A percentile compares a stretch with the other conserved stretches of the same genome.
Evolutionary conservation across 2,888 invertebrate species (phyloP).

Genomic region (Epinotia demarniana): DNA sequence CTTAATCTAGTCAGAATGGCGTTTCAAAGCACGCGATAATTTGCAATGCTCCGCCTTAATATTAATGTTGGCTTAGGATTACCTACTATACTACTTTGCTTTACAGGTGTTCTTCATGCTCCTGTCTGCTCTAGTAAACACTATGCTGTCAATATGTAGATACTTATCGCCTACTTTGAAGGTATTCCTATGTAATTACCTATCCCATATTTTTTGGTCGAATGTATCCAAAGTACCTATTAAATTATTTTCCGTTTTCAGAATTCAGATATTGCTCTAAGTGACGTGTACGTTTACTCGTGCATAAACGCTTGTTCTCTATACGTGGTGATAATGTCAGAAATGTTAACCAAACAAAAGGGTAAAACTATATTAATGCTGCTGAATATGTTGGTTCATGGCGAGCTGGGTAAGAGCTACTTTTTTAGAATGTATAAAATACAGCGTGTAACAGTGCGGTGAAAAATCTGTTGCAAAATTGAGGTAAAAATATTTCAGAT

Average conservation of each 20-base stretch:
- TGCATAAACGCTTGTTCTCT: conserved; percentile 61
- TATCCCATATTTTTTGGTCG: not conserved
- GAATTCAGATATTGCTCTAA: conserved; percentile 45
- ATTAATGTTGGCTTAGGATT: conserved; percentile 2
- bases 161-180: conserved; percentile 64
- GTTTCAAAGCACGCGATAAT: too few species aligned
- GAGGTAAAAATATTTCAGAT: too few species aligned
- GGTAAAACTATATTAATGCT: conserved; percentile 57
- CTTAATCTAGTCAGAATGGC: too few species aligned
- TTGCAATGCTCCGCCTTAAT: too few species aligned
- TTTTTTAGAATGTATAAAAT: not conserved
- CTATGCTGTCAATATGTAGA: conserved; percentile 64
- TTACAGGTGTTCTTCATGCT: conserved; percentile 68
- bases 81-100: conserved; percentile 10
- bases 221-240: not conserved
- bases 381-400: conserved; percentile 56
- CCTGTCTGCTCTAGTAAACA: conserved; percentile 62
- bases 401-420: conserved; percentile 54
- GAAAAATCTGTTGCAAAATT: too few species aligned
- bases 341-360: conserved; percentile 58
- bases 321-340: conserved; percentile 61
- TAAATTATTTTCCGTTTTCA: conserved; percentile 33
- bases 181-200: conserved; percentile 50
- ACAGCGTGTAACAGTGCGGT: not conserved
- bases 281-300: conserved; percentile 60